Evolutionary conservation across 2,797 vertebrate genomes (phyloP).

Genomic region (Simalia tracyae): DNA sequence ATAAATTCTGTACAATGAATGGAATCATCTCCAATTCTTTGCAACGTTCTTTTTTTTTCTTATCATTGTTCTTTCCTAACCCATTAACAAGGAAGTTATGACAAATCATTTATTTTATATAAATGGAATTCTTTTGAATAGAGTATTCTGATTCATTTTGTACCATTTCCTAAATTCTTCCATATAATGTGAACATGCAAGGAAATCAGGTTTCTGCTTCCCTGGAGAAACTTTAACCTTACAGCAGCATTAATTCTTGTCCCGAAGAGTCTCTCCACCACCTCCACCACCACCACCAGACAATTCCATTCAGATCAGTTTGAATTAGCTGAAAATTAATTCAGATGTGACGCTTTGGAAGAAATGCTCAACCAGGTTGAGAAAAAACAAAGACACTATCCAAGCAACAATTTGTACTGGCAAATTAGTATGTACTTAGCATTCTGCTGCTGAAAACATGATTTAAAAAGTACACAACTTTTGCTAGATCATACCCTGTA

Average conservation of each 20-base stretch:
- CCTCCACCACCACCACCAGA: background rate
- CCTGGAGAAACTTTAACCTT: background rate
- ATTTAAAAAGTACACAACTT: background rate
- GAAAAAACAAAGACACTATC: background rate
- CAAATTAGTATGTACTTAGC: background rate
- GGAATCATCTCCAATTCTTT: background rate
- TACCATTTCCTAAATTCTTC: slow-evolving; percentile 1
- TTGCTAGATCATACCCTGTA: background rate
- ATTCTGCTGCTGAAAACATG: background rate
- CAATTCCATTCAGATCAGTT: background rate
- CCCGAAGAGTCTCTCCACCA: background rate
- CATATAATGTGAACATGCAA: background rate
- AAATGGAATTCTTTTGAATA: background rate
- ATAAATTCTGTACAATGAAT: background rate
- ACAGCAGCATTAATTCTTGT: background rate
- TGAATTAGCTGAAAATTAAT: background rate
- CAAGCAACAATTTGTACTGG: background rate
- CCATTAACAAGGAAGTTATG: background rate
- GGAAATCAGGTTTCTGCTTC: background rate
- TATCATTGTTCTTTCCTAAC: background rate
- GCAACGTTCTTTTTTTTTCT: background rate
- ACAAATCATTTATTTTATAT: background rate
- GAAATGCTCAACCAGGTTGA: background rate
- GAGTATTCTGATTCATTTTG: background rate
- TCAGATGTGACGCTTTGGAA: background rate